Evolutionary conservation across 2,888 invertebrate genomes (phyloP).

Genomic region (Synergus japonicus): DNA sequence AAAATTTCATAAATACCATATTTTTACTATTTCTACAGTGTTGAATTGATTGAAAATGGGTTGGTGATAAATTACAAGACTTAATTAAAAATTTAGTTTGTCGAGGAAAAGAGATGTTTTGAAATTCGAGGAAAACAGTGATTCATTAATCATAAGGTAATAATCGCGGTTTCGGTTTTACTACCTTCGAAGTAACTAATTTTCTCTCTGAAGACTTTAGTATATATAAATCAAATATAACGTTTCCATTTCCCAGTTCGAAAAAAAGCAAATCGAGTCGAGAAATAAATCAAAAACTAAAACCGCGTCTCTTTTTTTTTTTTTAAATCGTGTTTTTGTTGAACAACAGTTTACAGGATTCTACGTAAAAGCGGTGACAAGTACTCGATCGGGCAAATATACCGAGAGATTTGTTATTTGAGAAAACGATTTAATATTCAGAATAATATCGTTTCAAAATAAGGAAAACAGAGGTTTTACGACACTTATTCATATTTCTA

Average conservation of each 20-base stretch:
- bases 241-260: background rate
- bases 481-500: no score
- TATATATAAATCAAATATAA: background rate
- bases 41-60: no score
- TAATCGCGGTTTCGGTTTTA: background rate
- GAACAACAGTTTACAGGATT: slow-evolving; percentile 18
- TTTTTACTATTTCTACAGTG: no score
- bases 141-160: background rate
- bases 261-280: background rate
- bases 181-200: background rate
- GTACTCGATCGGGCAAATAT: background rate
- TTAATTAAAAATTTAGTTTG: background rate
- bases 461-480: no score
- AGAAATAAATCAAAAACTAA: slow-evolving; percentile 16
- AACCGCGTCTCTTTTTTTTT: background rate
- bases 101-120: background rate
- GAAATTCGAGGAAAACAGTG: background rate
- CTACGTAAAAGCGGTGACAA: background rate
- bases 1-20: no score
- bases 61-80: background rate
- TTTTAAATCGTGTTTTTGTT: background rate
- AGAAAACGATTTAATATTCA: background rate
- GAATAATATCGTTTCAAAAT: background rate
- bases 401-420: background rate
- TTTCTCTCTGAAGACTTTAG: background rate